A percentile compares a stretch with the other conserved stretches of the same genome.
phyloP scores from a whole-genome alignment of 2,888 invertebrate genomes.

The Slavum lentiscoides region DNA sequence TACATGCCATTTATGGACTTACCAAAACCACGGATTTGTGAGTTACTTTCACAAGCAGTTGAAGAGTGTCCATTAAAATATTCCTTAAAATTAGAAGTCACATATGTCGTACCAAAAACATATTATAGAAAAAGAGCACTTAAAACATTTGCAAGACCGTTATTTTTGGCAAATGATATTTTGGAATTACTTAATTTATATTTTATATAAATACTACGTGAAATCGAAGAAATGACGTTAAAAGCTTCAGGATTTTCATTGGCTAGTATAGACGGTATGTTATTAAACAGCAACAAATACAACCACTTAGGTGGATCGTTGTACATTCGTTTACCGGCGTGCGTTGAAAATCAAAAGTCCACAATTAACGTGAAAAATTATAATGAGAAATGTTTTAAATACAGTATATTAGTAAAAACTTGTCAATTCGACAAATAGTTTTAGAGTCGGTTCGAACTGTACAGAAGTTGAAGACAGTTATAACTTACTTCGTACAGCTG shows the following conservation, averaged over 20 bases:
- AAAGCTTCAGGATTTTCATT: neutral
- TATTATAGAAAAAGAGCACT: neutral
- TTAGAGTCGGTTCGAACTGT: neutral
- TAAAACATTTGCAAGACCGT: neutral
- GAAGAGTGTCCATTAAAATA: neutral
- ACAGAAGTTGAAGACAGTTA: neutral
- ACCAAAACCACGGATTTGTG: neutral
- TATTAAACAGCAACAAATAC: neutral
- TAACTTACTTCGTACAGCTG: neutral
- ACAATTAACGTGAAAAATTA: neutral
- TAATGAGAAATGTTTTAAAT: conserved; percentile 6
- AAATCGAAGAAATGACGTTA: neutral
- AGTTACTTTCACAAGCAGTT: neutral
- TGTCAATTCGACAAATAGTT: neutral
- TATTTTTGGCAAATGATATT: neutral
- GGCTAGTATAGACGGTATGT: neutral
- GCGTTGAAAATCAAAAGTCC: neutral
- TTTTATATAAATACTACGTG: neutral
- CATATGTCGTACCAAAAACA: neutral
- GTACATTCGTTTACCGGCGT: neutral
- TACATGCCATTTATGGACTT: neutral
- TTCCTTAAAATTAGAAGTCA: neutral
- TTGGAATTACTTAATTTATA: neutral
- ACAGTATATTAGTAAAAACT: neutral
- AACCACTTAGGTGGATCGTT: neutral